These are phyloP conservation scores for Gobio gobio DNA, from an alignment of 2,113 vertebrate genomes.

Conservation along the genomic window DNA sequence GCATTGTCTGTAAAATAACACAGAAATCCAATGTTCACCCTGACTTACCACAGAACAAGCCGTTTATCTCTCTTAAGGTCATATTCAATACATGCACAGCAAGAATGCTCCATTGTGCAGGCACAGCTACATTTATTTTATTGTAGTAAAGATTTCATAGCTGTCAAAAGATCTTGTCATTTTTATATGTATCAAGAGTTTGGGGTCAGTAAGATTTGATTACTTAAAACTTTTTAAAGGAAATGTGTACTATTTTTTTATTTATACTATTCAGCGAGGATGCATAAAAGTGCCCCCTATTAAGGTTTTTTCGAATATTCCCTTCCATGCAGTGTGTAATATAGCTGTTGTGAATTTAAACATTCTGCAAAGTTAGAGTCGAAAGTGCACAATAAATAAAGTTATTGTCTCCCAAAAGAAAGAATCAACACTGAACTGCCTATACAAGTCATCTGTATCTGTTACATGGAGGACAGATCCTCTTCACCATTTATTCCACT, in stretches of 20 bases:
- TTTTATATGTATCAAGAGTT: background rate
- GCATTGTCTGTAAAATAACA: conserved; percentile 12
- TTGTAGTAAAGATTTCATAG: background rate
- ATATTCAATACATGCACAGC: background rate
- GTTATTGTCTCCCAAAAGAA: too few species aligned
- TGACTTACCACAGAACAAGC: background rate
- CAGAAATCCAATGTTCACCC: conserved; percentile 17
- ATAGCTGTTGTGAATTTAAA: too few species aligned
- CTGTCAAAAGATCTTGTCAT: background rate
- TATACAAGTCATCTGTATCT: too few species aligned
- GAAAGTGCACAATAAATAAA: too few species aligned
- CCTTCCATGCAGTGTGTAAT: too few species aligned
- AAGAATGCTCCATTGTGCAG: background rate
- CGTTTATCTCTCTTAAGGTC: conserved; percentile 22
- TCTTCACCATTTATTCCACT: background rate
- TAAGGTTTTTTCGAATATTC: too few species aligned
- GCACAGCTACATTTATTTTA: background rate
- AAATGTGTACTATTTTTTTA: background rate
- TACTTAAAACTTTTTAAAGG: background rate
- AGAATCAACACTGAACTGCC: too few species aligned
- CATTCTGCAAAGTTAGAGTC: too few species aligned
- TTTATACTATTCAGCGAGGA: background rate
- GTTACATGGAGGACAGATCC: background rate
- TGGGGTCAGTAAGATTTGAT: background rate
- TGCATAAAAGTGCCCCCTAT: background rate